phyloP scores from a whole-genome alignment of 2,888 invertebrate genomes.

The Tortrix viridana region DNA sequence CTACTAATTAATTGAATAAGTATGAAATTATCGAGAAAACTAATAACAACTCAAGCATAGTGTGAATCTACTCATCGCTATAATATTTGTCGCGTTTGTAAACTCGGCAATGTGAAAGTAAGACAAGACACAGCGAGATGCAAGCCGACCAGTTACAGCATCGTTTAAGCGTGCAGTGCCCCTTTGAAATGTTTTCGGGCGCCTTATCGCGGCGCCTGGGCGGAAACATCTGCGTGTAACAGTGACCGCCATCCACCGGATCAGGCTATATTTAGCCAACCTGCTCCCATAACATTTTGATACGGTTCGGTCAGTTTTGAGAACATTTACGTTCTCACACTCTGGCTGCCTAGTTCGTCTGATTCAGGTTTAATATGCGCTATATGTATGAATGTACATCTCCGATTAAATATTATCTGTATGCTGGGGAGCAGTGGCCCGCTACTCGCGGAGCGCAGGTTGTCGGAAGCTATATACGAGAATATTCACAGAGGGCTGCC shows the following conservation, averaged over 20 bases:
- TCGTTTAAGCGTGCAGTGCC: too few species aligned
- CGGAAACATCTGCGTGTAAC: conserved; percentile 28
- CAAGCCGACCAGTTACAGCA: too few species aligned
- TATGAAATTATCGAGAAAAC: too few species aligned
- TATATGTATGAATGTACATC: not conserved
- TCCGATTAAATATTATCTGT: too few species aligned
- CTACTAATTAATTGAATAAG: too few species aligned
- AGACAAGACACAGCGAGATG: not conserved
- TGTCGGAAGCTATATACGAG: not conserved
- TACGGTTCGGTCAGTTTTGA: conserved; percentile 20
- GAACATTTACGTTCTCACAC: not conserved
- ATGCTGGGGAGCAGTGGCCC: too few species aligned
- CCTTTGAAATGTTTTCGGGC: not conserved
- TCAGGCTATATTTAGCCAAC: conserved; percentile 14
- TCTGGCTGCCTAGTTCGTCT: too few species aligned
- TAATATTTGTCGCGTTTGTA: too few species aligned
- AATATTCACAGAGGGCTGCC: not conserved
- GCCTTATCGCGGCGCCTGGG: not conserved
- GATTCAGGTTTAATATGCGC: not conserved
- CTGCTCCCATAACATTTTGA: conserved; percentile 29
- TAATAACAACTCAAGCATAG: too few species aligned
- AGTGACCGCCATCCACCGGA: conserved; percentile 33
- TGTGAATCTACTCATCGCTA: too few species aligned
- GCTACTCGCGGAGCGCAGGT: too few species aligned
- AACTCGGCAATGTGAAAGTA: too few species aligned